Conservation (phyloP, 1,140 invertebrate species). For the Eupristina koningsbergeri region DNA sequence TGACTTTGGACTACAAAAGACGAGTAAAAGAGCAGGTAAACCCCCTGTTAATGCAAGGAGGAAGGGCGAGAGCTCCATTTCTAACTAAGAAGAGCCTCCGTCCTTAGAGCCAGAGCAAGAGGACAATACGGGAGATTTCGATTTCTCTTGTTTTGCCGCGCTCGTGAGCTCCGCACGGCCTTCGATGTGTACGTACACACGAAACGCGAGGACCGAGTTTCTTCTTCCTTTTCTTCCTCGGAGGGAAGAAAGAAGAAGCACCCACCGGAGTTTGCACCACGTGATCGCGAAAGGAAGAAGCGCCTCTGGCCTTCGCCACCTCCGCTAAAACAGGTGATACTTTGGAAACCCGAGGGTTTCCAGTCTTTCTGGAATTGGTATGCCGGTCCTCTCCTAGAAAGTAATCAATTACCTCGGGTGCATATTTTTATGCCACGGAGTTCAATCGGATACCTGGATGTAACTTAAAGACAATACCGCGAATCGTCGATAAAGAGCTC, state of each 20-base stretch:
- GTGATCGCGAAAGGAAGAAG: conserved; percentile 7
- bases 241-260: background rate
- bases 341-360: background rate
- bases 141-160: conserved; percentile 34
- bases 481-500: no score
- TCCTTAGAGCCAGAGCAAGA: no score
- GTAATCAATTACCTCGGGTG: no score
- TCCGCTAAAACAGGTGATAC: background rate
- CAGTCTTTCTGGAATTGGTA: background rate
- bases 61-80: conserved; percentile 31
- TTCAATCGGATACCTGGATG: no score
- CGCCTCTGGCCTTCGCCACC: background rate
- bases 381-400: background rate
- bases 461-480: no score
- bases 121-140: conserved; percentile 38
- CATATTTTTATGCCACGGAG: no score
- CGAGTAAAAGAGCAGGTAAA: conserved; percentile 3
- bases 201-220: background rate
- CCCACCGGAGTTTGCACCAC: background rate
- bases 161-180: conserved; percentile 14
- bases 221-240: background rate
- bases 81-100: conserved; percentile 21
- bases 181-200: conserved; percentile 12
- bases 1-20: background rate
- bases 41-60: conserved; percentile 35